These are phyloP conservation scores for Cerastis leucographa DNA, from an alignment of 2,888 invertebrate genomes.

Conservation along the genomic window DNA sequence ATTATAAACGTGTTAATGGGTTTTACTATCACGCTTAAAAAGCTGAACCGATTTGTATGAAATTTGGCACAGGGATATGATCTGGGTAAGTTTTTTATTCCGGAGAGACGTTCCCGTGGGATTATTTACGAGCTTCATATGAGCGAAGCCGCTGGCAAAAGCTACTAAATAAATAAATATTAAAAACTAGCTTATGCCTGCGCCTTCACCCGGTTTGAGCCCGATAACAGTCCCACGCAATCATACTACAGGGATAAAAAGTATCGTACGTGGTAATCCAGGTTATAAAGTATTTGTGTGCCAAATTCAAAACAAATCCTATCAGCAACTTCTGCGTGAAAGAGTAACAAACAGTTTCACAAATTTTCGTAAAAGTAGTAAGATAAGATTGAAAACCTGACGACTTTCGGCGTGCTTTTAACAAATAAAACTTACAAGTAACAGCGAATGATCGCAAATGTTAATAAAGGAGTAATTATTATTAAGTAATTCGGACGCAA, in stretches of 20 bases:
- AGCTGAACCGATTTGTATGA: too few relatives aligned
- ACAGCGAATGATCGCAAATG: background rate
- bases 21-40: background rate
- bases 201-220: background rate
- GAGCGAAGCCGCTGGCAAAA: background rate
- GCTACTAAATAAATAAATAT: background rate
- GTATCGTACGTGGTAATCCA: background rate
- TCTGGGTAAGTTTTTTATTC: background rate
- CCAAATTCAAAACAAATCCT: background rate
- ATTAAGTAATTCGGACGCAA: too few relatives aligned
- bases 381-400: background rate
- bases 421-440: background rate
- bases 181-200: background rate
- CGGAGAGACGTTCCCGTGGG: background rate
- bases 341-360: background rate
- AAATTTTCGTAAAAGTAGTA: background rate
- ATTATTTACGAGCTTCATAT: background rate
- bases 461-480: background rate
- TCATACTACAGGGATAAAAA: background rate
- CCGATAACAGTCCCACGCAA: background rate
- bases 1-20: too few relatives aligned
- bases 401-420: slow-evolving; percentile 2
- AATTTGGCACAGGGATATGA: too few relatives aligned
- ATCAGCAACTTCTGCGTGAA: background rate
- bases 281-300: background rate